phyloP scores from a whole-genome alignment of 2,797 vertebrate genomes.

The Brachyrhaphis roseni region DNA sequence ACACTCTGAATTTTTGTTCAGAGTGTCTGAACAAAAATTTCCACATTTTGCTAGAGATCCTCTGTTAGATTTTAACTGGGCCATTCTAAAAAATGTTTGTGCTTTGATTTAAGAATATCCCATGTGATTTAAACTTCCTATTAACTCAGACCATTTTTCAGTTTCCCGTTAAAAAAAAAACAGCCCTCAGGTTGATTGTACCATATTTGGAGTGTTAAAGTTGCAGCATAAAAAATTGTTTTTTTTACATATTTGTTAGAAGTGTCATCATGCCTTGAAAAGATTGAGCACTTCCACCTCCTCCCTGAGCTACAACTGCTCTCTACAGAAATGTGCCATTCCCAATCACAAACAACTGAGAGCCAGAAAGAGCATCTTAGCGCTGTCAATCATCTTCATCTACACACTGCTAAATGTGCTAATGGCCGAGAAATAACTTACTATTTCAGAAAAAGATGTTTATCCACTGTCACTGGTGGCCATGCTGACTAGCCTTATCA shows the following conservation, averaged over 20 bases:
- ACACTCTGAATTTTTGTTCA: too few relatives aligned
- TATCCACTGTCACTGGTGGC: too few relatives aligned
- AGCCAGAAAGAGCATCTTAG: too few relatives aligned
- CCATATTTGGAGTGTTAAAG: not conserved
- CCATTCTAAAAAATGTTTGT: not conserved
- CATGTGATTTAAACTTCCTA: not conserved
- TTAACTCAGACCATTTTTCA: not conserved
- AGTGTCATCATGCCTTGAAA: not conserved
- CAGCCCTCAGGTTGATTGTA: not conserved
- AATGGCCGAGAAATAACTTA: too few relatives aligned
- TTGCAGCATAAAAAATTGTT: not conserved
- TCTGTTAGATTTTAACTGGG: not conserved
- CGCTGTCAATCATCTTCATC: too few relatives aligned
- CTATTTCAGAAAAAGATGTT: too few relatives aligned
- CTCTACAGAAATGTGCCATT: too few relatives aligned
- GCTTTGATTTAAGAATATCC: not conserved
- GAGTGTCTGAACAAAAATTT: not conserved
- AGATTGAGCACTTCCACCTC: not conserved
- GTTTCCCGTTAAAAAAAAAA: not conserved
- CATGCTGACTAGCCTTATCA: too few relatives aligned
- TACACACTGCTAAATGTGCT: too few relatives aligned
- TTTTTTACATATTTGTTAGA: not conserved
- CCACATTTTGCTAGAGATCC: not conserved
- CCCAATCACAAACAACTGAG: too few relatives aligned
- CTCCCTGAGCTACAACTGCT: not conserved